Evolutionary conservation across 2,888 invertebrate genomes (phyloP), one percentile per base, ranked within the genome.

Genomic region (Syritta pipiens): DNA sequence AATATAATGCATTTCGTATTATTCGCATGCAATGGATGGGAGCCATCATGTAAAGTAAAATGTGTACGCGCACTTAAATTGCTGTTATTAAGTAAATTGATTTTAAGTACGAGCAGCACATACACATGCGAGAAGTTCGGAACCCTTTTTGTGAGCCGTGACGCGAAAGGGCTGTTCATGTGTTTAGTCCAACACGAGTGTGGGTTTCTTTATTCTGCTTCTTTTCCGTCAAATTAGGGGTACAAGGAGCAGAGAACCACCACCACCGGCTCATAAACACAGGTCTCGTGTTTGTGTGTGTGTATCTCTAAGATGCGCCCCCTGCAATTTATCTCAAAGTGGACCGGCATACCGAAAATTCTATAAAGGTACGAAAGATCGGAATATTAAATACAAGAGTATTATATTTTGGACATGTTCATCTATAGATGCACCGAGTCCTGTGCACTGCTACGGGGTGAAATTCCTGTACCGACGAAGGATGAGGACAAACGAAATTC

Each of bases 41-140:
- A 72, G 69, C 62, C 72, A 77, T 81, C 75, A 72, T 82, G 85
- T 82, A 71, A 83, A 84, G 84, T 83, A 81, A 82, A 85, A 85
- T 85, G 84, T 83, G 76, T 82, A 84, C 84, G 84, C 84, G 83
- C 85, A 82, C 85, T 86, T 85, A 88, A 88, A 88, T 86, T 86
- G 85, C 85, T 83, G 87, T 86, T 88, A 88, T 88, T 88, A 88
- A 87, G 86, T 87, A 88, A 88, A 88, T 88, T 88, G 88, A 88
- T 87, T 88, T 88, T 87, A 88, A 88, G 86, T 87, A 88, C 84
- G 83, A 72, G 62, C 77, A 65, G 53, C 77, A 77, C 71, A 72
- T 65, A 59, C 6, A 63, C 42, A 35, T 46, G 46, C 35, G 63
- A 30, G 46, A 17, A 55, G 49, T 40, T 46, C 46, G 51, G 51